Evolutionary conservation across 23 tunicate genomes (phyloP).

Genomic region (Styela plicata): DNA sequence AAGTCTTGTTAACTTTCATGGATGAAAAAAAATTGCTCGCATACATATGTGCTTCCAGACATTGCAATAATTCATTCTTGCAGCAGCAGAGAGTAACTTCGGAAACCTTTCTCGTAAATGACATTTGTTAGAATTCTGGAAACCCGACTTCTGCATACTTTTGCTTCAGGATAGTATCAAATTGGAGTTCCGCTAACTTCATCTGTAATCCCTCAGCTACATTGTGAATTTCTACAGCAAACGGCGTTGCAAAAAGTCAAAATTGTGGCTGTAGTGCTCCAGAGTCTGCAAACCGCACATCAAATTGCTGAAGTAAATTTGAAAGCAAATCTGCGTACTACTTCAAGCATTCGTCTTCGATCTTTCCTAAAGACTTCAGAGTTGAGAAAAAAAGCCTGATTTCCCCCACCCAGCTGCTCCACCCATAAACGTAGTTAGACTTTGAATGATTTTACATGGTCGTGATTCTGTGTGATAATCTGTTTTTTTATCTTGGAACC

Average conservation of each 20-base stretch:
- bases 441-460: conserved; percentile 37
- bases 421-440: conserved; percentile 27
- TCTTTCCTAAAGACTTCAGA: conserved; percentile 38
- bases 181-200: conserved; percentile 51
- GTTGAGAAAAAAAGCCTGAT: conserved; percentile 28
- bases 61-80: conserved; percentile 59
- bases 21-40: conserved; percentile 48
- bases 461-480: conserved; percentile 36
- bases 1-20: conserved; percentile 45
- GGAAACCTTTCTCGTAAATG: conserved; percentile 55
- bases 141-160: conserved; percentile 46
- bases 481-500: conserved; percentile 46
- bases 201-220: conserved; percentile 45
- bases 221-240: conserved; percentile 37
- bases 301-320: conserved; percentile 39
- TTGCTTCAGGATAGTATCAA: conserved; percentile 53
- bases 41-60: conserved; percentile 66
- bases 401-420: conserved; percentile 30
- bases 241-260: conserved; percentile 40
- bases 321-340: conserved; percentile 17
- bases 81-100: conserved; percentile 41
- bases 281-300: no score
- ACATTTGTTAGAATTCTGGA: conserved; percentile 42
- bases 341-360: conserved; percentile 38
- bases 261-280: conserved; percentile 35